A percentile compares a stretch with the other conserved stretches of the same genome.
Evolutionary conservation across 1,140 invertebrate genomes (phyloP).

Genomic region (Anastrepha obliqua): DNA sequence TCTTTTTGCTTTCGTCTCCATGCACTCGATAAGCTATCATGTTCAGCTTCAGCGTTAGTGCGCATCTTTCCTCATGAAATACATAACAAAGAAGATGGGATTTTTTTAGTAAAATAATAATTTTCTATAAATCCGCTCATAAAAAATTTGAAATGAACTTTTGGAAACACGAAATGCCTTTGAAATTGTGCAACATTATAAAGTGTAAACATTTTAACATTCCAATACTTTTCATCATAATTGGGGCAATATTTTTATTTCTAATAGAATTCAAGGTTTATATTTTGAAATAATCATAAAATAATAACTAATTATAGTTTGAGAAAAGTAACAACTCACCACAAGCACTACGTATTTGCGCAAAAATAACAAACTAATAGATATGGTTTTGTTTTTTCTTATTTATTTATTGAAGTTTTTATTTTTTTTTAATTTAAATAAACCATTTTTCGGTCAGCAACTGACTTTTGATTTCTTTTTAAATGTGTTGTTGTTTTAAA

Average conservation of each 20-base stretch:
- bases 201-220: background rate
- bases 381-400: background rate
- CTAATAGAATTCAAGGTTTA: background rate
- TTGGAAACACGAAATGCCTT: background rate
- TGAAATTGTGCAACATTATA: background rate
- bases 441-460: constrained; percentile 1
- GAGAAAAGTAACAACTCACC: constrained; percentile 9
- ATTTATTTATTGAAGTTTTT: constrained; percentile 17
- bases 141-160: no score
- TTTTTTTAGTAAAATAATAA: no score
- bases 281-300: background rate
- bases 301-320: background rate
- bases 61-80: no score
- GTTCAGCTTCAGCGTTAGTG: no score
- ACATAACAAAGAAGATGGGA: no score
- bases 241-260: background rate
- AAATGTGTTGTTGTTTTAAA: constrained; percentile 11
- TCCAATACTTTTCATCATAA: background rate
- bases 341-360: background rate
- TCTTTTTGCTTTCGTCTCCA: background rate
- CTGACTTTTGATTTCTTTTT: constrained; percentile 30
- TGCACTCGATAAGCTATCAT: background rate
- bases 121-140: no score
- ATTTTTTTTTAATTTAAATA: background rate
- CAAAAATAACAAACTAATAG: constrained; percentile 16